Evolutionary conservation across 92 coral and sea anemone genomes (phyloP).

Genomic region (Parazoanthus darwini): DNA sequence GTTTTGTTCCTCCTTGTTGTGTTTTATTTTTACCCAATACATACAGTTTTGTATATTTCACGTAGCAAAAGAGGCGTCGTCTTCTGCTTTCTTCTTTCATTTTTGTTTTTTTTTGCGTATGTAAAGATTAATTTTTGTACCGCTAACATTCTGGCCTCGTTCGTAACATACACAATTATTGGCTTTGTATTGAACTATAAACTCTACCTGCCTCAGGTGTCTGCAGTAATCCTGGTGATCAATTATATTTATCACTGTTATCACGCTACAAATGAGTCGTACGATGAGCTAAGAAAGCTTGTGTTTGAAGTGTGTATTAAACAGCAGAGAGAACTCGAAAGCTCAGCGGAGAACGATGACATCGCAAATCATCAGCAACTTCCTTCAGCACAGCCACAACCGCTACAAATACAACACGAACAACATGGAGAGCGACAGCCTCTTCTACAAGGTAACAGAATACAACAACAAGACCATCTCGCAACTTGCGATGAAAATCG

Average conservation of each 20-base stretch:
- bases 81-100: background rate
- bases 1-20: too few relatives aligned
- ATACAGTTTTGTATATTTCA: background rate
- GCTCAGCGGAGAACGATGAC: background rate
- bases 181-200: slow-evolving; percentile 8
- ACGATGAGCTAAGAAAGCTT: too few relatives aligned
- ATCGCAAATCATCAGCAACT: background rate
- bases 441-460: background rate
- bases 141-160: background rate
- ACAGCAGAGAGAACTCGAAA: background rate
- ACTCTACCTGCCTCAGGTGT: background rate
- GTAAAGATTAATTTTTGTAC: too few relatives aligned
- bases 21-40: background rate
- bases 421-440: background rate
- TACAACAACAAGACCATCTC: background rate
- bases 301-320: too few relatives aligned
- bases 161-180: background rate
- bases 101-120: background rate
- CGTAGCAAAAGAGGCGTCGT: too few relatives aligned
- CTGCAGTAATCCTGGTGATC: background rate
- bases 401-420: background rate
- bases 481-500: background rate
- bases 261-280: too few relatives aligned
- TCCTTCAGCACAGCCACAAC: too few relatives aligned
- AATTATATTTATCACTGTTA: too few relatives aligned